Conservation (phyloP, 2,888 invertebrate genomes). For the Tachina fera region DNA sequence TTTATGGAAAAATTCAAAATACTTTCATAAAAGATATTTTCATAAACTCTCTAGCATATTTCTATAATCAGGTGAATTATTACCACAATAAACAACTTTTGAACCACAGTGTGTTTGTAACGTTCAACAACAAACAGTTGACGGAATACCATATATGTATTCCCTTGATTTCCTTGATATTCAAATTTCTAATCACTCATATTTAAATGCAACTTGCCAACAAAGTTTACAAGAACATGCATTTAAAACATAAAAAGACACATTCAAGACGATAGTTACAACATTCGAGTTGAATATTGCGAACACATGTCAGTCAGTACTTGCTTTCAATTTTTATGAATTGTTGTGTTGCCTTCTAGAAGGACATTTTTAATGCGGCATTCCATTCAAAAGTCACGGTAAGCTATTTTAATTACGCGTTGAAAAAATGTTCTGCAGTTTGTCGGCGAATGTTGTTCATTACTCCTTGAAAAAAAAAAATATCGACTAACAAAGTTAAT, state of each 20-base stretch:
- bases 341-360: conserved; percentile 22
- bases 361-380: conserved; percentile 33
- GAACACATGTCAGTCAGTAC: conserved; percentile 1
- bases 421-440: conserved; percentile 52
- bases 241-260: conserved; percentile 12
- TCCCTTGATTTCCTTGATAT: conserved; percentile 36
- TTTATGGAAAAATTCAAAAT: too few relatives aligned
- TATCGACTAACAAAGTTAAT: conserved; percentile 39
- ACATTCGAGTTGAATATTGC: background rate
- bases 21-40: too few relatives aligned
- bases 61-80: too few relatives aligned
- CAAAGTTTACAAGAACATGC: conserved; percentile 27
- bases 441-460: conserved; percentile 81
- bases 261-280: conserved; percentile 9
- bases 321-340: conserved; percentile 58
- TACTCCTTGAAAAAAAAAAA: conserved; percentile 73
- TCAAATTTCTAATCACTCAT: conserved; percentile 16
- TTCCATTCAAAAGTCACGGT: conserved; percentile 55
- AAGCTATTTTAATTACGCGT: conserved; percentile 62
- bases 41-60: too few relatives aligned
- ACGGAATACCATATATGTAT: background rate
- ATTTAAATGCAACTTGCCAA: conserved; percentile 28
- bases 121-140: background rate
- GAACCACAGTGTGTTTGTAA: background rate
- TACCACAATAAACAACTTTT: background rate